phyloP scores from a whole-genome alignment of 2,113 vertebrate genomes.

The Cynoglossus semilaevis region DNA sequence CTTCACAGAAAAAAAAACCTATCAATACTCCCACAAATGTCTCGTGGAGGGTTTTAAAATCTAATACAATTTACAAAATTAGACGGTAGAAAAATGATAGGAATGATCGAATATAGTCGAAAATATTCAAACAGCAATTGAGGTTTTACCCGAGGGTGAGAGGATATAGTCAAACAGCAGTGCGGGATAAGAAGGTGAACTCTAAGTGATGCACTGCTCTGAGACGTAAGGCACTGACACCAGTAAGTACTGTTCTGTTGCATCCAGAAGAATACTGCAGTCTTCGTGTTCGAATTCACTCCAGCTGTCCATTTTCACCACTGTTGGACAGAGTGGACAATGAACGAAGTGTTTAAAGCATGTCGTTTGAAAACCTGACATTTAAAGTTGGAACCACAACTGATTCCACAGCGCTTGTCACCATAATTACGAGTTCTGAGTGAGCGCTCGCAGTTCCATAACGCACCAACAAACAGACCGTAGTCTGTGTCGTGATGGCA shows the following conservation, averaged over 20 bases:
- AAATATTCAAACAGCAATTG: slow-evolving; percentile 30
- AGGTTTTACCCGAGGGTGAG: slow-evolving; percentile 23
- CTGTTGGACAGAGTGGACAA: neutral
- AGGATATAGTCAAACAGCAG: slow-evolving; percentile 10
- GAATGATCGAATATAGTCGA: slow-evolving; percentile 10
- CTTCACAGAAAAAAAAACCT: slow-evolving; percentile 22
- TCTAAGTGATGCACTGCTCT: slow-evolving; percentile 43
- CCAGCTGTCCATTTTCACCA: slow-evolving; percentile 22
- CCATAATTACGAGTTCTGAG: neutral
- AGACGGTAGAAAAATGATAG: slow-evolving; percentile 31
- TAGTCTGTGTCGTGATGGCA: neutral
- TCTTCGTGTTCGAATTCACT: slow-evolving; percentile 12
- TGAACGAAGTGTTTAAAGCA: slow-evolving; percentile 36
- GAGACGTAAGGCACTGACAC: slow-evolving; percentile 58
- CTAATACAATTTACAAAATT: slow-evolving; percentile 45
- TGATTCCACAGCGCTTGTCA: slow-evolving; percentile 18
- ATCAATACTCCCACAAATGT: slow-evolving; percentile 50
- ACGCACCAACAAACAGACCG: slow-evolving; percentile 2
- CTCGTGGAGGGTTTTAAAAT: slow-evolving; percentile 36
- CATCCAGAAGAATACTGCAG: slow-evolving; percentile 21
- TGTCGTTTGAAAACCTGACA: slow-evolving; percentile 33
- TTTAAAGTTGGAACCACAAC: slow-evolving; percentile 29
- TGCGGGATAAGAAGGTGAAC: slow-evolving; percentile 26
- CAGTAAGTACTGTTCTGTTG: slow-evolving; percentile 69
- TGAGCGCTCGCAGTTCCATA: slow-evolving; percentile 3